Evolutionary conservation across 2,797 vertebrate species (phyloP).

Genomic region (Rhinichthys osculus): DNA sequence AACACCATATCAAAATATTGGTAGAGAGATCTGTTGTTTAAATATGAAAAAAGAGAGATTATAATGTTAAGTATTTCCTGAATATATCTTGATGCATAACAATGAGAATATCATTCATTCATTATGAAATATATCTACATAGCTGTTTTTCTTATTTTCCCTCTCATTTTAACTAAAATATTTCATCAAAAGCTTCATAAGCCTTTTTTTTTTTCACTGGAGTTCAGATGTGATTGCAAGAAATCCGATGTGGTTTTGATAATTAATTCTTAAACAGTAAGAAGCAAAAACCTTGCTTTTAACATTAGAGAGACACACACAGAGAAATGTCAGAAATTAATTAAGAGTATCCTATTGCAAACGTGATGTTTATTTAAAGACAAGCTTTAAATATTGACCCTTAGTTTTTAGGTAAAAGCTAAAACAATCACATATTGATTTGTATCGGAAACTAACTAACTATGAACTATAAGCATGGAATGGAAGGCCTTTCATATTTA

Average conservation of each 20-base stretch:
- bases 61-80: constrained; percentile 91
- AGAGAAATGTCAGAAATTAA: background rate
- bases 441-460: too few relatives aligned
- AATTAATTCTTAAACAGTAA: constrained; percentile 16
- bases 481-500: too few relatives aligned
- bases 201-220: background rate
- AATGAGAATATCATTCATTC: constrained; percentile 87
- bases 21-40: constrained; percentile 80
- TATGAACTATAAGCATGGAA: too few relatives aligned
- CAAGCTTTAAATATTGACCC: background rate
- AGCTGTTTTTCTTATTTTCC: constrained; percentile 38
- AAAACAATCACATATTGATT: too few relatives aligned
- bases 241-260: constrained; percentile 30
- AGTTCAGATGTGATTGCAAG: constrained; percentile 20
- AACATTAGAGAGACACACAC: background rate
- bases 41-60: constrained; percentile 84
- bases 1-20: constrained; percentile 88
- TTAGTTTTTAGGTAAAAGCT: background rate
- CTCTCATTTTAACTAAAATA: background rate
- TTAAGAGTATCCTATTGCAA: background rate
- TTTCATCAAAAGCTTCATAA: constrained; percentile 35
- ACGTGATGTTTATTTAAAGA: background rate
- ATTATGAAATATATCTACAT: constrained; percentile 65
- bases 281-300: background rate
- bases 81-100: constrained; percentile 89